A percentile compares a stretch with the other conserved stretches of the same genome.
phyloP scores from a whole-genome alignment of 92 coral and sea anemone genomes.

The Palythoa grandis region DNA sequence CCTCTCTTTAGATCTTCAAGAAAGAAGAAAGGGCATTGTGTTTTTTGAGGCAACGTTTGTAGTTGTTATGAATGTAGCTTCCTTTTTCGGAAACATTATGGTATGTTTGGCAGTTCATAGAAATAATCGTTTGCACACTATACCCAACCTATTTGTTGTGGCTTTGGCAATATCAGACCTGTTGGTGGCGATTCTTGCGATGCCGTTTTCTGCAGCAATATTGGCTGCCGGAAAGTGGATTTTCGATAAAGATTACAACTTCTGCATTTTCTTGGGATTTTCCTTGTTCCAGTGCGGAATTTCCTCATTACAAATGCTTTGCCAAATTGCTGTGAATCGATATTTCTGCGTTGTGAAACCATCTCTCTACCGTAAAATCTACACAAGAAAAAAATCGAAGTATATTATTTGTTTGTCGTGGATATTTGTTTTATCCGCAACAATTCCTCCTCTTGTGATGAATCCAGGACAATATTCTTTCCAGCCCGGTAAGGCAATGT shows the following conservation, averaged over 20 bases:
- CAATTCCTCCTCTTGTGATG: constrained; percentile 41
- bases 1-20: not conserved
- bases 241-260: constrained; percentile 16
- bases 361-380: constrained; percentile 21
- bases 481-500: constrained; percentile 53
- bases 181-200: constrained; percentile 8
- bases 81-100: constrained; percentile 20
- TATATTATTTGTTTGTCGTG: not conserved
- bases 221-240: constrained; percentile 15
- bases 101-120: constrained; percentile 28
- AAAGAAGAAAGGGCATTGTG: constrained; percentile 13
- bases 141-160: constrained; percentile 41
- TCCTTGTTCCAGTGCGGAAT: constrained; percentile 31
- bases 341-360: constrained; percentile 39
- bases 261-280: constrained; percentile 37
- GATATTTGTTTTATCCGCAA: not conserved
- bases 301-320: constrained; percentile 37
- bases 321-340: constrained; percentile 43
- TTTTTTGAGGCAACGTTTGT: constrained; percentile 10
- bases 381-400: constrained; percentile 10
- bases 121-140: constrained; percentile 26
- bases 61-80: not conserved
- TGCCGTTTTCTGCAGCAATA: constrained; percentile 31
- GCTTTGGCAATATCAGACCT: constrained; percentile 33
- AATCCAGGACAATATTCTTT: constrained; percentile 36